Percentiles rank a stretch among this genome's conserved stretches.
Evolutionary conservation across 2,888 invertebrate species (phyloP).

Genomic region (Eudemis profundana): DNA sequence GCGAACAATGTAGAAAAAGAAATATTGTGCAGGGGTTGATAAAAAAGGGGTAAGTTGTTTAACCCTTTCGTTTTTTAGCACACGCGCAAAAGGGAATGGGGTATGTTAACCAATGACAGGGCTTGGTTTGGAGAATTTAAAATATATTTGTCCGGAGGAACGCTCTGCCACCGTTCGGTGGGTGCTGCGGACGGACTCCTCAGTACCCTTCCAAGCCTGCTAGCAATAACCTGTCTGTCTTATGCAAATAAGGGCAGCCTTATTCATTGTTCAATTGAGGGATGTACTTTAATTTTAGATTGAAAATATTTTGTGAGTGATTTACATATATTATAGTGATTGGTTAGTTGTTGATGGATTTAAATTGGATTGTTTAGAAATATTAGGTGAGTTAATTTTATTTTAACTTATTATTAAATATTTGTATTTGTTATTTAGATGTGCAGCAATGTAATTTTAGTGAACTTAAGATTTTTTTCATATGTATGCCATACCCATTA

Average conservation of each 20-base stretch:
- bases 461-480: no score
- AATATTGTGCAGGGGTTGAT: slow-evolving; percentile 63
- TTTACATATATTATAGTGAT: neutral
- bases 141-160: slow-evolving; percentile 71
- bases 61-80: slow-evolving; percentile 83
- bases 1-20: slow-evolving; percentile 55
- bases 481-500: no score
- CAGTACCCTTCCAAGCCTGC: slow-evolving; percentile 66
- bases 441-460: no score
- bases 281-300: neutral
- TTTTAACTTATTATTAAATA: neutral
- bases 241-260: slow-evolving; percentile 51
- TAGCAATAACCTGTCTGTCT: slow-evolving; percentile 59
- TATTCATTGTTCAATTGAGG: neutral
- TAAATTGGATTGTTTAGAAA: slow-evolving; percentile 13
- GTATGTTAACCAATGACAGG: slow-evolving; percentile 74
- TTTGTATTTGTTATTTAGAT: neutral
- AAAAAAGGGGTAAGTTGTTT: slow-evolving; percentile 77
- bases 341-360: slow-evolving; percentile 17
- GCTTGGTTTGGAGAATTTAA: slow-evolving; percentile 68
- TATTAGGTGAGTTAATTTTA: slow-evolving; percentile 10
- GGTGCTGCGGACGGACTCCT: slow-evolving; percentile 56
- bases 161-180: slow-evolving; percentile 56
- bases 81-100: slow-evolving; percentile 80
- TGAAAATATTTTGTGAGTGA: slow-evolving; percentile 1